Conservation (phyloP, 2,888 invertebrate genomes). For the Operophtera brumata region DNA sequence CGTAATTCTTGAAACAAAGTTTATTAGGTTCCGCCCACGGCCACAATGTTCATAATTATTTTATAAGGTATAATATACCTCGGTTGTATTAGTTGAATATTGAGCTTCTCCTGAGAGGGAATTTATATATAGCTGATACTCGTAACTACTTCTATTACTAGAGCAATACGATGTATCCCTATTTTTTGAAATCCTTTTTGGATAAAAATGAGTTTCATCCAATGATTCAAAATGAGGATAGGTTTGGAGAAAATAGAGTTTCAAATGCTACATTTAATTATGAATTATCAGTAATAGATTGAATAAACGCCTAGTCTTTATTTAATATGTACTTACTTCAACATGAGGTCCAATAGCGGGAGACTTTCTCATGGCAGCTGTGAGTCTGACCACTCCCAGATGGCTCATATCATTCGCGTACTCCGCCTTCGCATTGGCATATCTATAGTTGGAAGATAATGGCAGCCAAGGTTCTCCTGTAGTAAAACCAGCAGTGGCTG, state of each 20-base stretch:
- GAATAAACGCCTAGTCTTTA: neutral
- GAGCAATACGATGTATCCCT: too few species aligned
- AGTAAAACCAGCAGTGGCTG: constrained; percentile 72
- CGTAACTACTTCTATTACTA: too few species aligned
- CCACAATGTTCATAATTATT: constrained; percentile 20
- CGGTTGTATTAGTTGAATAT: neutral
- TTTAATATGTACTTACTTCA: constrained; percentile 48
- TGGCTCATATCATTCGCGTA: constrained; percentile 76
- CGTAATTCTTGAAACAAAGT: constrained; percentile 26
- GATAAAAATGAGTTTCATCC: too few species aligned
- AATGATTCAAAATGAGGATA: too few species aligned
- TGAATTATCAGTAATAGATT: too few species aligned
- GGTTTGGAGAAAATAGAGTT: too few species aligned
- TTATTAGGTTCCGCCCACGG: constrained; percentile 20
- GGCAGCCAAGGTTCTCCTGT: constrained; percentile 85
- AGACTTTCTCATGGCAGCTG: constrained; percentile 67
- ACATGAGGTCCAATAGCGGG: constrained; percentile 68
- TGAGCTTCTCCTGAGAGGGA: neutral
- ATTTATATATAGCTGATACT: too few species aligned
- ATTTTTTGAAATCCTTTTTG: too few species aligned
- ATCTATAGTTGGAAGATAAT: constrained; percentile 82
- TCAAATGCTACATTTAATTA: too few species aligned
- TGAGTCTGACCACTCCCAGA: constrained; percentile 56
- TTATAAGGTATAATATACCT: constrained; percentile 24
- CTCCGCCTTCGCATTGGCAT: constrained; percentile 82